Base-by-base conservation (phyloP, 2,888 invertebrate genomes). In the Sinhomidia bicolor region DNA sequence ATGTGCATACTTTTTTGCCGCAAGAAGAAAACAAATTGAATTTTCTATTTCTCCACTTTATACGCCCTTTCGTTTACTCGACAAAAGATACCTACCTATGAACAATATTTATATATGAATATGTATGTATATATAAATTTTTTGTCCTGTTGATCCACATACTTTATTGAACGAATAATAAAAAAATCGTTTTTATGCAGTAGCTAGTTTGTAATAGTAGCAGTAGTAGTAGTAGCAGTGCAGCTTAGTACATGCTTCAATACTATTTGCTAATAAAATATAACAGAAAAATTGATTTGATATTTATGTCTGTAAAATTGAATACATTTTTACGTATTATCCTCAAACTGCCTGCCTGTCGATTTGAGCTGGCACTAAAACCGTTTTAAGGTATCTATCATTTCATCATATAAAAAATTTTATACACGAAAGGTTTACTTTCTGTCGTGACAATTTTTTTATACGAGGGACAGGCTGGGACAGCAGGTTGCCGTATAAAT, bases 211-310 rank as follows among this genome's bases (percentile, higher is more conserved):
- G 1, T 14, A 20, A 74, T n/a, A n/a, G n/a, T n/a, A n/a, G n/a
- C n/a, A n/a, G n/a, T n/a, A n/a, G n/a, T n/a, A n/a, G n/a, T n/a
- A n/a, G n/a, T n/a, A n/a, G n/a, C n/a, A n/a, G n/a, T 47, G 47
- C 47, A 47, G n/a, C 17, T 29, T 7, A 47, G 26, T 12, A 44
- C 26, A 32, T 62, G 62, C 12, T 29, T 41, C 68, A 3, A 41
- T 74, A 44, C 47, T 74, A 74, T 47, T 74, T 47, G 74, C 74
- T 32, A 47, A 14, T 74, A 74, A 74, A 74, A 74, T 41, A 74
- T 10, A 26, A 74, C 44, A 3, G 47, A 23, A 32, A 71, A 74
- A 74, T 74, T 74, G 74, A 47, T 47, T 74, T 47, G 12, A 20
- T 68, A 54, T 54, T 54, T 54, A 17, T 41, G 7, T 20, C 32